Evolutionary conservation across 1,140 invertebrate genomes (phyloP), one percentile per base, ranked within the genome.

Genomic region (Dufourea novaeangliae): DNA sequence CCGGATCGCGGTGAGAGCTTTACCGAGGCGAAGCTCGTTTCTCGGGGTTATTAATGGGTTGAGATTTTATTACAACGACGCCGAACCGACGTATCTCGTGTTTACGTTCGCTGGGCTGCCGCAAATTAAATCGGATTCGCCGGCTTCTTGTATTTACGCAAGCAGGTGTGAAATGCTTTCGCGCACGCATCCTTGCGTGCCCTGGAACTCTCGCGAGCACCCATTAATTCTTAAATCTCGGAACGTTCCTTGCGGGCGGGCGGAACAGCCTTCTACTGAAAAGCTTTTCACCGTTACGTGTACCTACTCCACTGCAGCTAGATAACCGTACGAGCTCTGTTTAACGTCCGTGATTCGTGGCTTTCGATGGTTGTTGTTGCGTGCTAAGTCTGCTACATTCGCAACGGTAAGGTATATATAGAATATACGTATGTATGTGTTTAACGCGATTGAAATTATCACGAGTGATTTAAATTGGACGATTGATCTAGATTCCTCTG

Each of bases 111-210:
- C 20, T 14, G 56, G 34, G 44, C 7, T 32, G 25, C 34, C 7
- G 52, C 80, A 70, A 76, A 80, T 80, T 75, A 76, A 80, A 80
- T 83, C 78, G 66, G 70, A 75, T 46, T 61, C 46, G 29, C 61
- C 59, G 34, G 29, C 27, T 66, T 62, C 67, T 80, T 63, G 61
- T 83, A 76, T 83, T 80, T 83, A 83, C 78, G 78, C 78, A 72
- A 29, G 29, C 29, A 80, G 78, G 72, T 80, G 80, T 76, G 78
- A 83, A 83, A 75, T 71, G 72, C 41, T 52, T 61, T 29, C 20
- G 39, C 39, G 50, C 80, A 80, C 78, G 80, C 78, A 69, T 76
- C 66, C 64, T 79, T 54, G 79, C 78, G 67, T 80, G 73, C 29
- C 34, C 22, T 32, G 54, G 10, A 25, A 37, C 66, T 32, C 56